Percentiles rank a stretch among this genome's conserved stretches.
phyloP scores from a whole-genome alignment of 2,888 invertebrate species.

The Cistogaster globosa region DNA sequence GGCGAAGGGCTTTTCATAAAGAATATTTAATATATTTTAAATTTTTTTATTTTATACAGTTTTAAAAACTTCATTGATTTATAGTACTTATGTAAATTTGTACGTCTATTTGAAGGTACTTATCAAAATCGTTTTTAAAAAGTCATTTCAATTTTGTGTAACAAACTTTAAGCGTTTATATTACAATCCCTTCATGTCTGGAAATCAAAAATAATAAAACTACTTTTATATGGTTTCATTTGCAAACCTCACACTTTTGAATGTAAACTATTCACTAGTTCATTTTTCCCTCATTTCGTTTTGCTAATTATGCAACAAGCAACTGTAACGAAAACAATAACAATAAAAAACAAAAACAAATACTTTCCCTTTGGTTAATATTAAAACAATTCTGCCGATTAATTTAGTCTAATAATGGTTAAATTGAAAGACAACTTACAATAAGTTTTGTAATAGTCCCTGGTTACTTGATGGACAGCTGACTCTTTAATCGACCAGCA shows the following conservation, averaged over 20 bases:
- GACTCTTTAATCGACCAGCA: conserved; percentile 23
- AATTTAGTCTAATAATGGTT: conserved; percentile 50
- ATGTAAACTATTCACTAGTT: neutral
- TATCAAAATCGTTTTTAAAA: conserved; percentile 20
- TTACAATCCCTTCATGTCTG: conserved; percentile 32
- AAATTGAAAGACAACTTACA: conserved; percentile 31
- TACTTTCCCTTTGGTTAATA: conserved; percentile 67
- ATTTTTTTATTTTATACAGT: neutral
- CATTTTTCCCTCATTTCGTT: conserved; percentile 30
- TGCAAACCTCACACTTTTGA: neutral
- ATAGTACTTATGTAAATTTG: neutral
- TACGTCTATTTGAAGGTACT: conserved; percentile 22
- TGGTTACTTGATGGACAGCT: conserved; percentile 51
- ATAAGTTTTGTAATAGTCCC: neutral
- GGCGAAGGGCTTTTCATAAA: no score
- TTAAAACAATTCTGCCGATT: conserved; percentile 61
- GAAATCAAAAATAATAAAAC: conserved; percentile 19
- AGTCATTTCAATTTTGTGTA: conserved; percentile 3
- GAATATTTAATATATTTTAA: neutral
- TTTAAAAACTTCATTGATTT: neutral
- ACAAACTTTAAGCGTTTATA: neutral
- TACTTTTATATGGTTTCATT: conserved; percentile 50
- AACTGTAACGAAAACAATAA: conserved; percentile 11
- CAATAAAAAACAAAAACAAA: conserved; percentile 29
- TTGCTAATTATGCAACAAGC: conserved; percentile 63